Conservation (phyloP, 2,797 vertebrate genomes). For the Lepus townsendii region DNA sequence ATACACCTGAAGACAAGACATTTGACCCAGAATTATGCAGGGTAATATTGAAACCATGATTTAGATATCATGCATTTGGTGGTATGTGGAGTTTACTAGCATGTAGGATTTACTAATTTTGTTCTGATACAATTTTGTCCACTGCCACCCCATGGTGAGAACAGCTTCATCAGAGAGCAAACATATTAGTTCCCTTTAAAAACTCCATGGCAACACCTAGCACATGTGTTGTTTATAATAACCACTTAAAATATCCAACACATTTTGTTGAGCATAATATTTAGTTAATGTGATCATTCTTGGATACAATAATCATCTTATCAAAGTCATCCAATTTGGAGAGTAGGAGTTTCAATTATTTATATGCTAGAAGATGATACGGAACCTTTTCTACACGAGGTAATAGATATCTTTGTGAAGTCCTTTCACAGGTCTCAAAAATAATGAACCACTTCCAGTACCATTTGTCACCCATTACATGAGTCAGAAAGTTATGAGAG, state of each 20-base stretch:
- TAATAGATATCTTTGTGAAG: conserved; percentile 56
- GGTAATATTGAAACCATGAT: background rate
- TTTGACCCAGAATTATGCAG: background rate
- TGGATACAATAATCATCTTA: conserved; percentile 2
- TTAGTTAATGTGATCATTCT: conserved; percentile 23
- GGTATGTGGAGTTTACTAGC: background rate
- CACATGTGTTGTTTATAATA: background rate
- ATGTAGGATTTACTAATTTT: background rate
- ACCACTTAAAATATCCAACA: background rate
- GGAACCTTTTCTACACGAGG: conserved; percentile 53
- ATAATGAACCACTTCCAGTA: conserved; percentile 34
- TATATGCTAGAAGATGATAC: conserved; percentile 61
- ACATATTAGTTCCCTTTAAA: conserved; percentile 25
- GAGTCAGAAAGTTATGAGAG: conserved; percentile 58
- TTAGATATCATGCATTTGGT: background rate
- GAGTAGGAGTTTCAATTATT: conserved; percentile 74
- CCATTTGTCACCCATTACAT: conserved; percentile 59
- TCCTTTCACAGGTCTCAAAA: conserved; percentile 43
- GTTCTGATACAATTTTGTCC: conserved; percentile 8
- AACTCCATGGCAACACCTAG: background rate
- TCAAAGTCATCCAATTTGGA: conserved; percentile 66
- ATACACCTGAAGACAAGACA: background rate
- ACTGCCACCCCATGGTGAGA: background rate
- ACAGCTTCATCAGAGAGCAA: background rate
- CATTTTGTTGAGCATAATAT: conserved; percentile 55